A percentile compares a stretch with the other conserved stretches of the same genome.
Conservation (phyloP, 2,113 vertebrate species). For the Ciconia boyciana region DNA sequence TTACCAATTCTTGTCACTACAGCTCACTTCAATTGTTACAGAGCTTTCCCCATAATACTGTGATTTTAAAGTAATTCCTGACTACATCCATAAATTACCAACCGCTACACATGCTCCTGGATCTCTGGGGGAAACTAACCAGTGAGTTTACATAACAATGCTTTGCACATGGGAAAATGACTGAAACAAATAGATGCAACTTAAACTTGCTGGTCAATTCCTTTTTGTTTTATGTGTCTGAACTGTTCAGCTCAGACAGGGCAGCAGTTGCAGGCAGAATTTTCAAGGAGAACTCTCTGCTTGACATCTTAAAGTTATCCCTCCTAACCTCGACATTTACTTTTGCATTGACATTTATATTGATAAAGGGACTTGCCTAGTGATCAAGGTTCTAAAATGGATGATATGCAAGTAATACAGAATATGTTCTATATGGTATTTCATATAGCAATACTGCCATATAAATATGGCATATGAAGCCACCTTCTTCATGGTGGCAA, state of each 20-base stretch:
- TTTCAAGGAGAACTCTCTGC: conserved; percentile 3
- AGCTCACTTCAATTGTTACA: background rate
- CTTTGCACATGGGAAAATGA: background rate
- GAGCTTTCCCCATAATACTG: background rate
- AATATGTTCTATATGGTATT: background rate
- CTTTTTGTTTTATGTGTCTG: conserved; percentile 27
- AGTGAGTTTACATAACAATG: background rate
- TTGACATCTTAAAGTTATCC: background rate
- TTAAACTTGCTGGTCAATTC: conserved; percentile 23
- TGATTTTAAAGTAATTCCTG: background rate
- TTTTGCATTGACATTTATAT: conserved; percentile 18
- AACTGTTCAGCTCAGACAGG: conserved; percentile 5
- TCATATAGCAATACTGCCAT: background rate
- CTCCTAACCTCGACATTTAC: background rate
- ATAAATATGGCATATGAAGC: conserved; percentile 12
- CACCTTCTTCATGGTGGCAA: background rate
- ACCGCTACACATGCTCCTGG: background rate
- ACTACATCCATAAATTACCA: conserved; percentile 28
- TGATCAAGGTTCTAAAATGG: conserved; percentile 41
- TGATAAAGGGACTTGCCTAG: conserved; percentile 43
- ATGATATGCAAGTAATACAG: conserved; percentile 43
- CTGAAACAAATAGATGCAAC: background rate
- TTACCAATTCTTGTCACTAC: background rate
- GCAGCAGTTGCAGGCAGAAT: conserved; percentile 2
- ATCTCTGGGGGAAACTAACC: background rate